These are phyloP conservation scores for Gasteruption jaculator DNA, from an alignment of 2,888 invertebrate genomes.

Conservation along the genomic window DNA sequence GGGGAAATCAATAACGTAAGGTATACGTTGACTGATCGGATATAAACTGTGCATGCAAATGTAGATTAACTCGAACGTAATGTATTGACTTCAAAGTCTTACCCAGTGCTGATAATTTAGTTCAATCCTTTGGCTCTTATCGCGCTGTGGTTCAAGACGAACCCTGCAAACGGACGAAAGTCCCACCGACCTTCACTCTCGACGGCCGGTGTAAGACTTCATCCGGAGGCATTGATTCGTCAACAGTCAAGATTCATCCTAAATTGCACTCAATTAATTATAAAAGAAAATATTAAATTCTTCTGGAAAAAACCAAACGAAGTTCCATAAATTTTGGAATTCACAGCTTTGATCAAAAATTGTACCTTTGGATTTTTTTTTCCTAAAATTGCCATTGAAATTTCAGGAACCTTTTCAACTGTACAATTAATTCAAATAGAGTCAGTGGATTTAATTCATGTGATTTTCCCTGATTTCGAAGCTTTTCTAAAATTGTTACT, in stretches of 20 bases:
- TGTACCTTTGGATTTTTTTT: too few species aligned
- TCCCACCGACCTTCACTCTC: slow-evolving; percentile 46
- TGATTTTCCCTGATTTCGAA: too few species aligned
- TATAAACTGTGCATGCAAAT: too few species aligned
- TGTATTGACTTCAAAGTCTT: slow-evolving; percentile 1
- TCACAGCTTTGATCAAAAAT: slow-evolving; percentile 3
- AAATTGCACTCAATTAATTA: background rate
- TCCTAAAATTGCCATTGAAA: slow-evolving; percentile 15
- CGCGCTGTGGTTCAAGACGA: slow-evolving; percentile 20
- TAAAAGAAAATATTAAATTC: slow-evolving; percentile 14
- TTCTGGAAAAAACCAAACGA: slow-evolving; percentile 11
- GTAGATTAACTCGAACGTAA: too few species aligned
- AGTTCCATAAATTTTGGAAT: background rate
- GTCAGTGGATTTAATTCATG: too few species aligned
- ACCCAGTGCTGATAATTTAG: too few species aligned
- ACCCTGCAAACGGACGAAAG: slow-evolving; percentile 51
- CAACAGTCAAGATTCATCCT: background rate
- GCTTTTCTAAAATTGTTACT: too few species aligned
- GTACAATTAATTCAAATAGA: too few species aligned
- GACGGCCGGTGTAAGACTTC: slow-evolving; percentile 49
- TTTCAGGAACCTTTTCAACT: too few species aligned
- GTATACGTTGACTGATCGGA: too few species aligned
- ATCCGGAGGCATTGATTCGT: slow-evolving; percentile 40
- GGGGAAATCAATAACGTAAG: too few species aligned
- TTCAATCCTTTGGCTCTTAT: background rate